Percentiles rank a stretch among this genome's conserved stretches.
Conservation (phyloP, 2,888 invertebrate genomes). For the Temnothorax rugatulus region DNA sequence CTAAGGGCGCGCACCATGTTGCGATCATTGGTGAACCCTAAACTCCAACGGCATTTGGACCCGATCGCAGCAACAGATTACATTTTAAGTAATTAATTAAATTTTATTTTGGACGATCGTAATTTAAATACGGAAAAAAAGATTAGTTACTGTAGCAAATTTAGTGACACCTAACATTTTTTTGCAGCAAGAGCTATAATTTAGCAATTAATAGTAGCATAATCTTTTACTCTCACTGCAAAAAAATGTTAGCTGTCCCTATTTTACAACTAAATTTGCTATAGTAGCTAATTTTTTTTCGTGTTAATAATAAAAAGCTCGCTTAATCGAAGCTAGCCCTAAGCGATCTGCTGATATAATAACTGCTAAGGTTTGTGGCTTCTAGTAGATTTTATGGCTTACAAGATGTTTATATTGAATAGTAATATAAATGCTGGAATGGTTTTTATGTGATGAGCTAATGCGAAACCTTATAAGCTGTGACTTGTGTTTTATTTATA, state of each 20-base stretch:
- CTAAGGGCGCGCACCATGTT: slow-evolving; percentile 59
- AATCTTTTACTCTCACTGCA: too few species aligned
- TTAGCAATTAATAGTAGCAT: too few species aligned
- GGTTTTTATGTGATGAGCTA: background rate
- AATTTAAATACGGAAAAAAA: background rate
- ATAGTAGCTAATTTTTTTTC: too few species aligned
- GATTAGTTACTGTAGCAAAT: too few species aligned
- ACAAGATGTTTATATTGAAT: background rate
- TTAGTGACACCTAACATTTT: too few species aligned
- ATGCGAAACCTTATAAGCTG: background rate
- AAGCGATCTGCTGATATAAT: background rate
- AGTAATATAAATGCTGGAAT: background rate
- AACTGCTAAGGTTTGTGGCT: background rate
- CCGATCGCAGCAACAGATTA: background rate
- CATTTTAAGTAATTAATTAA: background rate
- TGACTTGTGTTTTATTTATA: slow-evolving; percentile 26
- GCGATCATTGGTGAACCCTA: background rate
- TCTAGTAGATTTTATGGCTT: background rate
- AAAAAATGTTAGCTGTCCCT: too few species aligned
- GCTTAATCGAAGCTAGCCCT: background rate
- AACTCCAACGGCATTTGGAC: background rate
- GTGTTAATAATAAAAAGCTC: background rate
- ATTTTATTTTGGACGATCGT: background rate
- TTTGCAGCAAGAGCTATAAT: too few species aligned
- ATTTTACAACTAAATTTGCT: too few species aligned